Evolutionary conservation across 2,888 invertebrate genomes (phyloP).

Genomic region (Platycnemis pennipes): DNA sequence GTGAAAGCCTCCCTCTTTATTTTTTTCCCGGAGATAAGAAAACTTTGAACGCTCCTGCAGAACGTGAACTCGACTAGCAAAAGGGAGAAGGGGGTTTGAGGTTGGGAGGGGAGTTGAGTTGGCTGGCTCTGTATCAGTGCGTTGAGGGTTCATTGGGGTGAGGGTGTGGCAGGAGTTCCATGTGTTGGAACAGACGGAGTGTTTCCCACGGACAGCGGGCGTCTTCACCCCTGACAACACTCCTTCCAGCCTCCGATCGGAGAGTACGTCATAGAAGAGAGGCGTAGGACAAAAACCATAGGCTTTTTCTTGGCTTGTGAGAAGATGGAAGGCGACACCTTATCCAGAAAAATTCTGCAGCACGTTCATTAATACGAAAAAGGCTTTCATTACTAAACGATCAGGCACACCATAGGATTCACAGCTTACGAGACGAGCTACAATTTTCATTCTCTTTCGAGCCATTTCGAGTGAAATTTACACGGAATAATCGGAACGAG

Average conservation of each 20-base stretch:
- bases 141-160: neutral
- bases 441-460: no score
- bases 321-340: neutral
- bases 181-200: constrained; percentile 20
- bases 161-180: neutral
- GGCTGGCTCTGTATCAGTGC: neutral
- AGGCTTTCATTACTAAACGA: no score
- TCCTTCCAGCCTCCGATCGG: neutral
- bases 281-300: neutral
- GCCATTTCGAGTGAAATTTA: no score
- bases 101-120: neutral
- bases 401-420: no score
- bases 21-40: neutral
- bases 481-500: no score
- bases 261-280: neutral
- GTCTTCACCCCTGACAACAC: neutral
- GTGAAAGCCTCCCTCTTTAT: neutral
- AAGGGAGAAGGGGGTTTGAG: neutral
- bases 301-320: neutral
- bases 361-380: no score
- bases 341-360: no score
- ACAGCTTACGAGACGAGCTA: no score
- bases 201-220: constrained; percentile 38
- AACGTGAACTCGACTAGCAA: neutral
- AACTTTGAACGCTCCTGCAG: neutral